Conservation (phyloP, 2,797 vertebrate species). For the Sphenodon punctatus region DNA sequence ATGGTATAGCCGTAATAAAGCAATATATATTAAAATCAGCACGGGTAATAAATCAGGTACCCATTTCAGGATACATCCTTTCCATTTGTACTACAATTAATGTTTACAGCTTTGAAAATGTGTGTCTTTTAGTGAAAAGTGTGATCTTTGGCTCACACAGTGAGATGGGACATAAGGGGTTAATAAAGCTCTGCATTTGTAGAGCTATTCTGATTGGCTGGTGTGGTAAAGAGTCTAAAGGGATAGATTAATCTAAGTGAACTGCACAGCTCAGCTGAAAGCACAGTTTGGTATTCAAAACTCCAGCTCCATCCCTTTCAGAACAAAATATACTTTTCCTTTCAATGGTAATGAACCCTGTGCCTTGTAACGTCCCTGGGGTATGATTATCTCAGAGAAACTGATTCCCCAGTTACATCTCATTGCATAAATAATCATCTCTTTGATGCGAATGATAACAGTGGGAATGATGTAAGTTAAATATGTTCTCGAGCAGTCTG, state of each 20-base stretch:
- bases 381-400: conserved; percentile 68
- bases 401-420: conserved; percentile 53
- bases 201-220: conserved; percentile 23
- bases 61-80: too few relatives aligned
- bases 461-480: conserved; percentile 56
- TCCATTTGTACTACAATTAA: too few relatives aligned
- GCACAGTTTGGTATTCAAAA: conserved; percentile 37
- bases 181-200: conserved; percentile 27
- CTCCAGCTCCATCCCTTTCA: conserved; percentile 14
- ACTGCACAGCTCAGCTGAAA: conserved; percentile 34
- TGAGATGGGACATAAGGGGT: neutral
- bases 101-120: too few relatives aligned
- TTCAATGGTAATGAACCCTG: conserved; percentile 54
- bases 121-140: too few relatives aligned
- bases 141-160: too few relatives aligned
- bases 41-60: too few relatives aligned
- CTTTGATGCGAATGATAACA: conserved; percentile 64
- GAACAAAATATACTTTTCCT: conserved; percentile 47
- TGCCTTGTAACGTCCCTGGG: conserved; percentile 52
- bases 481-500: conserved; percentile 57
- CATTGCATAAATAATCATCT: conserved; percentile 69
- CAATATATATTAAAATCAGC: too few relatives aligned
- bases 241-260: conserved; percentile 14
- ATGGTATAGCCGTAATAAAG: too few relatives aligned
- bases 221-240: conserved; percentile 35